Conservation (phyloP, 1,140 invertebrate genomes). For the Drosophila bocki region DNA sequence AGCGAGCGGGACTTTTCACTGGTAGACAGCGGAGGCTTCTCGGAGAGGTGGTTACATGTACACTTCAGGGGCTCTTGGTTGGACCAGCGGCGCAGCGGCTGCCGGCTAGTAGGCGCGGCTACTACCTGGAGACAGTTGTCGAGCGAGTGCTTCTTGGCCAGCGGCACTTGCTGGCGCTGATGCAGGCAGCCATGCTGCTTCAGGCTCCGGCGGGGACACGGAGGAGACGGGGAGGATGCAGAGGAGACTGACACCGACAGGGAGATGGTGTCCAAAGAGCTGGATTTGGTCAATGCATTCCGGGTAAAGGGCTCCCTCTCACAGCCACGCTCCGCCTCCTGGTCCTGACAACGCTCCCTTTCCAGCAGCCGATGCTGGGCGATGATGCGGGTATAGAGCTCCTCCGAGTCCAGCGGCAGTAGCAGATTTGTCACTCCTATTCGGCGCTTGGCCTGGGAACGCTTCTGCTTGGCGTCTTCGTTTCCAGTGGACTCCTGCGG, state of each 20-base stretch:
- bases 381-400: constrained; percentile 79
- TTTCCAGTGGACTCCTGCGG: constrained; percentile 12
- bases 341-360: constrained; percentile 2
- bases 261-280: constrained; percentile 80
- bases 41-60: constrained; percentile 45
- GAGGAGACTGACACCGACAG: constrained; percentile 69
- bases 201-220: constrained; percentile 72
- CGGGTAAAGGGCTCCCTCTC: constrained; percentile 28
- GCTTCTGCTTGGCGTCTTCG: constrained; percentile 55
- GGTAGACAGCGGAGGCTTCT: constrained; percentile 45
- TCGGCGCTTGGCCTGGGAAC: constrained; percentile 64
- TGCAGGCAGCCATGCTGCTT: constrained; percentile 77
- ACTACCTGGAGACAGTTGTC: constrained; percentile 26
- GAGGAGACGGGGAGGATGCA: constrained; percentile 68
- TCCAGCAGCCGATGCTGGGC: constrained; percentile 64
- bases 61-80: constrained; percentile 76
- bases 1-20: constrained; percentile 66
- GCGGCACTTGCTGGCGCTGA: constrained; percentile 41
- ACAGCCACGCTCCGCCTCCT: constrained; percentile 19
- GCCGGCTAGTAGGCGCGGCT: constrained; percentile 10
- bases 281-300: constrained; percentile 70
- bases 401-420: constrained; percentile 80
- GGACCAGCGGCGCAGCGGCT: constrained; percentile 70
- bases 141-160: constrained; percentile 39
- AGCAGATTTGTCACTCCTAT: constrained; percentile 73